Conservation (phyloP, 2,797 vertebrate species). For the Carcharodon carcharias region DNA sequence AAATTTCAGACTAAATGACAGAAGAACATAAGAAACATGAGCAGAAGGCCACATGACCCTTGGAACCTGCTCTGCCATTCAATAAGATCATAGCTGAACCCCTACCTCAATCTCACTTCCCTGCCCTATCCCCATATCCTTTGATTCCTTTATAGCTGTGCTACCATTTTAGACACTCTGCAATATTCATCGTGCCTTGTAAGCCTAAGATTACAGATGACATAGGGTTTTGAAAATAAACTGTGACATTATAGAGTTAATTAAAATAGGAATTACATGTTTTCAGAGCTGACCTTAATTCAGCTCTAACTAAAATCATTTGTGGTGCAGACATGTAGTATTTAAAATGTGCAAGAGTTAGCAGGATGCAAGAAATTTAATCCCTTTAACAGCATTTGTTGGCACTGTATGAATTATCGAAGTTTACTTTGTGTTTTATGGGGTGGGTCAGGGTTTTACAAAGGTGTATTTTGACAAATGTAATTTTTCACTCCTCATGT, state of each 20-base stretch:
- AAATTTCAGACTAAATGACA: not conserved
- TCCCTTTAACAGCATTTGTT: not conserved
- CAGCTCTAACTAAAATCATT: not conserved
- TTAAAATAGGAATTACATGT: constrained; percentile 19
- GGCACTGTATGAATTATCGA: not conserved
- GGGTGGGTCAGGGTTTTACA: not conserved
- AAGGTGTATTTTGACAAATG: not conserved
- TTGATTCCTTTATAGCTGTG: not conserved
- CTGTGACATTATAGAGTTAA: not conserved
- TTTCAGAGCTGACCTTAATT: not conserved
- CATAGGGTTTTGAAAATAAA: not conserved
- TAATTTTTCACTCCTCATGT: not conserved
- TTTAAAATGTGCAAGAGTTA: constrained; percentile 16
- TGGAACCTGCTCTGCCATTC: not conserved
- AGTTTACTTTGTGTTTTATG: not conserved
- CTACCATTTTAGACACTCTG: not conserved
- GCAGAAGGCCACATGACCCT: not conserved
- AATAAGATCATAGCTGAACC: not conserved
- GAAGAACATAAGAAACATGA: not conserved
- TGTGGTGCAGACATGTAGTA: not conserved
- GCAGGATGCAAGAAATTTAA: not conserved
- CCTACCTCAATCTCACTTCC: not conserved
- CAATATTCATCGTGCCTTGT: not conserved
- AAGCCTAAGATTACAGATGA: not conserved
- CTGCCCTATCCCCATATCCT: not conserved